Evolutionary conservation across 1,140 invertebrate species (phyloP), one percentile per base, ranked within the genome.

Genomic region (Rhagoletis pomonella): DNA sequence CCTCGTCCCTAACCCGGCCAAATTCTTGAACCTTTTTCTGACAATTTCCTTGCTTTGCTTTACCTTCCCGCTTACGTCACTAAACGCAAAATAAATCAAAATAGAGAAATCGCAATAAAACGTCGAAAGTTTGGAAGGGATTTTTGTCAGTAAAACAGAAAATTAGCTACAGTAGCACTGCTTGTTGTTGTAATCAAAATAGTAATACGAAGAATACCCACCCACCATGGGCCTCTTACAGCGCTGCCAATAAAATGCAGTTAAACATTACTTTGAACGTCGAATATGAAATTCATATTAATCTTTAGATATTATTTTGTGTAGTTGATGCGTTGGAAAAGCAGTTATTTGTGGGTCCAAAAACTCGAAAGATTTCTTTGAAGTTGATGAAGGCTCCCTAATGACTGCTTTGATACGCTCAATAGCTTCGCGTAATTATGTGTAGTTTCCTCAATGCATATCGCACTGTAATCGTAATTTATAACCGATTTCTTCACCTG

Each of bases 101-200:
- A 14, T 29, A 62, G 58, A 86, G n/a, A 86, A 86, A 47, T 86
- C 60, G 59, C 85, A 86, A 64, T 64, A 62, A 86, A 50, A 17
- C 29, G 44, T 3, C 10, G n/a, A 62, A 62, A 55, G 5, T 55
- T 42, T 73, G 67, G 39, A 81, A 81, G 29, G 29, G 44, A 4
- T 9, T 81, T 55, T 7, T 73, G 69, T 73, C 69, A 73, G 39
- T 44, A 81, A 29, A 29, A 55, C 47, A 55, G 47, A 55, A 81
- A 58, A 47, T 81, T 55, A 81, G 55, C 5, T 81, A 17, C 55
- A 81, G 47, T 81, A 55, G 19, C 73, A 81, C 73, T 81, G 73
- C 19, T 81, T 81, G 73, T 81, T 81, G 73, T 81, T 55, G 73
- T 81, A 55, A 81, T 81, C 7, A 55, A 81, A 29, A 67, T 9